phyloP scores from a whole-genome alignment of 2,888 invertebrate species.

The Cotesia congregata region DNA sequence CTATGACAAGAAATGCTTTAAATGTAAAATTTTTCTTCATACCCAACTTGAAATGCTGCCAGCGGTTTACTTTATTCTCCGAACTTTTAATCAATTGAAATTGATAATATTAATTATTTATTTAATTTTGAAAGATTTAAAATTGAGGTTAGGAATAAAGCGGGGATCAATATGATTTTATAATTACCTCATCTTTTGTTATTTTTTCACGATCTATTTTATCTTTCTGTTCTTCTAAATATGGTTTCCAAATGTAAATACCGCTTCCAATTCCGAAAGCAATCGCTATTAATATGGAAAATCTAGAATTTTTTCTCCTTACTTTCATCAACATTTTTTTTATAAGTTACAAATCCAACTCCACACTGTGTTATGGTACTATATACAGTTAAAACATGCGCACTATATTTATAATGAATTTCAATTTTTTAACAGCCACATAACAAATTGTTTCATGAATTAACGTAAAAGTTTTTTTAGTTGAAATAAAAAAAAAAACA shows the following conservation, averaged over 20 bases:
- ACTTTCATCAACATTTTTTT: constrained; percentile 70
- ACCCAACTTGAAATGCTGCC: neutral
- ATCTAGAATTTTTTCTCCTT: constrained; percentile 68
- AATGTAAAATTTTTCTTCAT: neutral
- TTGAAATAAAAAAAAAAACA: too few species aligned
- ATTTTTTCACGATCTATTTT: neutral
- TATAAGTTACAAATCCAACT: neutral
- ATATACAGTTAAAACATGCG: neutral
- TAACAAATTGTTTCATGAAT: too few species aligned
- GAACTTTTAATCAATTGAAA: neutral
- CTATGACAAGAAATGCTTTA: neutral
- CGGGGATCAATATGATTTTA: neutral
- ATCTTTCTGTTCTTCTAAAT: constrained; percentile 57
- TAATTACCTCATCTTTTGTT: neutral
- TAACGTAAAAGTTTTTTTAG: too few species aligned
- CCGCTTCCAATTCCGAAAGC: constrained; percentile 71
- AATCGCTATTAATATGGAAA: constrained; percentile 69
- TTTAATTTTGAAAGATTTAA: neutral
- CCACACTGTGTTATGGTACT: neutral
- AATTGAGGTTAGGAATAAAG: neutral
- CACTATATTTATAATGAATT: neutral
- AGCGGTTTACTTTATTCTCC: neutral
- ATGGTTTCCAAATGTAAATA: constrained; percentile 73
- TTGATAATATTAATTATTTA: neutral
- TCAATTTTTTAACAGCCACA: too few species aligned